phyloP scores from a whole-genome alignment of 2,888 invertebrate species.

The Ophion obscuratus region DNA sequence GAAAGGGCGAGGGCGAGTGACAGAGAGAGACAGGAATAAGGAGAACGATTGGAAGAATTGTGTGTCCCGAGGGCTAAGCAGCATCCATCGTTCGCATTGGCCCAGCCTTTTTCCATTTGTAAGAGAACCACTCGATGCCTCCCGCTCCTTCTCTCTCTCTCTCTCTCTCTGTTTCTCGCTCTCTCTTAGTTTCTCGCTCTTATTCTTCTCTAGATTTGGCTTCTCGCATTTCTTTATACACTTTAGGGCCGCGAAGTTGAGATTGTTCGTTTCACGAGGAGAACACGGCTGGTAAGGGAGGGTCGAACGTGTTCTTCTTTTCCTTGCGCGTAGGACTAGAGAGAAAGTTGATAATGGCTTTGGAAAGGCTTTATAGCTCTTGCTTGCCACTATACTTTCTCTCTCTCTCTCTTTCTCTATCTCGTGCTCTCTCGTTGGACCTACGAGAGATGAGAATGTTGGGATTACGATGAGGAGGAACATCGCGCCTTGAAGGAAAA shows the following conservation, averaged over 20 bases:
- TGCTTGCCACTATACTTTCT: too few species aligned
- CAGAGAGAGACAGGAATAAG: not conserved
- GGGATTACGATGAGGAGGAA: conserved; percentile 13
- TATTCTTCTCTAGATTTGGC: conserved; percentile 6
- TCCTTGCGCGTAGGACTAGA: conserved; percentile 50
- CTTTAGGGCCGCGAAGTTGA: not conserved
- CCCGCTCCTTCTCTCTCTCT: too few species aligned
- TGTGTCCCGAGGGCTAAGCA: conserved; percentile 68
- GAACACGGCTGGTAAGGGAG: conserved; percentile 21
- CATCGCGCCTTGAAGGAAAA: not conserved
- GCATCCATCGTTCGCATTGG: conserved; percentile 37
- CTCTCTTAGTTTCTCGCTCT: too few species aligned
- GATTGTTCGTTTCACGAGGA: conserved; percentile 36
- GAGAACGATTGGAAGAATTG: conserved; percentile 62
- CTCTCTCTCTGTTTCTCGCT: not conserved
- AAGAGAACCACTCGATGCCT: conserved; percentile 27
- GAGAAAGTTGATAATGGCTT: conserved; percentile 77
- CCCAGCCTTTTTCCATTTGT: conserved; percentile 62
- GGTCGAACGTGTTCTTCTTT: conserved; percentile 17
- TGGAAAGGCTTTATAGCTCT: conserved; percentile 13
- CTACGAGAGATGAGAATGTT: conserved; percentile 15
- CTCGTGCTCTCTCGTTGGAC: conserved; percentile 17
- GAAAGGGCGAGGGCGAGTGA: not conserved
- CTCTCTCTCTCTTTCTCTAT: conserved; percentile 60
- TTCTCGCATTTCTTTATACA: not conserved